Percentiles rank a stretch among this genome's conserved stretches.
Evolutionary conservation across 2,888 invertebrate genomes (phyloP).

Genomic region (Watsonalla binaria): DNA sequence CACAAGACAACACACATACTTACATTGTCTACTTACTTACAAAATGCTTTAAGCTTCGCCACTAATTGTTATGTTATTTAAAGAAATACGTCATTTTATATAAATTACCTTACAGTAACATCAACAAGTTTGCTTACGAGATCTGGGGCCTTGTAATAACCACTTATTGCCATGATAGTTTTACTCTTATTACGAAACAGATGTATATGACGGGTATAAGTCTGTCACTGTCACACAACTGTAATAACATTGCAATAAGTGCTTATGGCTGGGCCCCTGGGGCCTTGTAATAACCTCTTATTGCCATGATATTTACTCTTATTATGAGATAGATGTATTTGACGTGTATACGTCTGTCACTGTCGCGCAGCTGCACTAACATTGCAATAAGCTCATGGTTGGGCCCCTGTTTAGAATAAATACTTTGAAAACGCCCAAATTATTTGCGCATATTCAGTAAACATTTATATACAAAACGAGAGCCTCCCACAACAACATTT

Average conservation of each 20-base stretch:
- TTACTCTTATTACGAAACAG: neutral
- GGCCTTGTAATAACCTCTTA: too few relatives aligned
- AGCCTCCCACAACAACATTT: conserved; percentile 45
- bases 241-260: too few relatives aligned
- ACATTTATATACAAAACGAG: conserved; percentile 12
- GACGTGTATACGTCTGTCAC: too few relatives aligned
- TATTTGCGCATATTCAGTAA: conserved; percentile 5
- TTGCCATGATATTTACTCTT: too few relatives aligned
- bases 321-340: neutral
- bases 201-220: too few relatives aligned
- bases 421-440: conserved; percentile 8
- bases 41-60: conserved; percentile 31
- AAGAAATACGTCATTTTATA: conserved; percentile 16
- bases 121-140: conserved; percentile 4
- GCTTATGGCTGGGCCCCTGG: neutral
- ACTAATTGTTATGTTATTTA: conserved; percentile 5
- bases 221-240: too few relatives aligned
- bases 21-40: conserved; percentile 14
- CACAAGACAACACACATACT: conserved; percentile 12
- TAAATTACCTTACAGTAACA: conserved; percentile 6
- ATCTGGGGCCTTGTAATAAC: neutral
- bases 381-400: too few relatives aligned
- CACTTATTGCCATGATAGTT: too few relatives aligned
- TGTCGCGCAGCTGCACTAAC: too few relatives aligned
- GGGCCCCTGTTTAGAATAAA: conserved; percentile 3